Percentiles rank a stretch among this genome's conserved stretches.
phyloP scores from a whole-genome alignment of 1,140 invertebrate genomes.

The Temnothorax longispinosus region DNA sequence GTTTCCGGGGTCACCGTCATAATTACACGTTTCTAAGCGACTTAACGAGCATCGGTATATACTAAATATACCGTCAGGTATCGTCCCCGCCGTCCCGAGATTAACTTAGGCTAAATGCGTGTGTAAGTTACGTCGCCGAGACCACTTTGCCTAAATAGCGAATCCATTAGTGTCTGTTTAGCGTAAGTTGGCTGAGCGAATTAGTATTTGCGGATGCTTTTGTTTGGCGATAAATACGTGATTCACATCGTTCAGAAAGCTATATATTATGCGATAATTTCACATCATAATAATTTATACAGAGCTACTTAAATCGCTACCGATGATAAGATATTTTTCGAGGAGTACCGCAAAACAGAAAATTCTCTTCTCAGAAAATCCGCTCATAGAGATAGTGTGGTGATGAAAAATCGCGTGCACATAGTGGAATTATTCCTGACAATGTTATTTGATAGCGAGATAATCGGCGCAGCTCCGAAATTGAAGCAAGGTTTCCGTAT shows the following conservation, averaged over 20 bases:
- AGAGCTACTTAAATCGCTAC: background rate
- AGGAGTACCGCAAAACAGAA: background rate
- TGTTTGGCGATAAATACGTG: background rate
- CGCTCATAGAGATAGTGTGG: background rate
- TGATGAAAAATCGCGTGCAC: background rate
- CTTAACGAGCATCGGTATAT: conserved; percentile 70
- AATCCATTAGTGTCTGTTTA: conserved; percentile 52
- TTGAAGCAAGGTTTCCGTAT: conserved; percentile 35
- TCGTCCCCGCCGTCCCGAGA: conserved; percentile 51
- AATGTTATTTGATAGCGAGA: background rate
- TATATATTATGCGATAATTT: background rate
- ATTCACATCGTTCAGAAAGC: background rate
- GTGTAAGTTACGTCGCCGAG: conserved; percentile 49
- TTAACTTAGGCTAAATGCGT: conserved; percentile 64
- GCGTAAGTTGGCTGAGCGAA: conserved; percentile 25
- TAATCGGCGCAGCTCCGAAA: conserved; percentile 34
- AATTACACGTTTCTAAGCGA: conserved; percentile 72
- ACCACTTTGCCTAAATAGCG: conserved; percentile 57
- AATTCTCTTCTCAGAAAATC: background rate
- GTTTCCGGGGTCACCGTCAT: conserved; percentile 67
- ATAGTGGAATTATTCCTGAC: conserved; percentile 19
- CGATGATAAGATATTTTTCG: background rate
- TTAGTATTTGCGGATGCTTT: conserved; percentile 29
- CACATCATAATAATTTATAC: background rate
- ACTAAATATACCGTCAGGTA: conserved; percentile 67